Percentiles rank a stretch among this genome's conserved stretches.
phyloP scores from a whole-genome alignment of 2,888 invertebrate species.

The Sminthurinus aureus region DNA sequence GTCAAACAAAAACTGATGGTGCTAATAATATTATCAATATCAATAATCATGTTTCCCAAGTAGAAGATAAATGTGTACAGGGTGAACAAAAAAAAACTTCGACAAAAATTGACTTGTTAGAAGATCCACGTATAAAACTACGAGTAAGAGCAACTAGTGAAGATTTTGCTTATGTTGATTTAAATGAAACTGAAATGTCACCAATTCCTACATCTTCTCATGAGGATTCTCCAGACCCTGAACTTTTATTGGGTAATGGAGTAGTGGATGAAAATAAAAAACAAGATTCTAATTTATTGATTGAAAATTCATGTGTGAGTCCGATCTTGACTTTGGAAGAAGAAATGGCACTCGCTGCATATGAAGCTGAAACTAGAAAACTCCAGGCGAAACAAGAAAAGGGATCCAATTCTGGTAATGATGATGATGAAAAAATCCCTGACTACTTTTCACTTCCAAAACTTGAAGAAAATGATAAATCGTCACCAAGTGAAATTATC shows the following conservation, averaged over 20 bases:
- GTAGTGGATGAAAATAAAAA: neutral
- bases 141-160: neutral
- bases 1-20: slow-evolving; percentile 19
- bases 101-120: neutral
- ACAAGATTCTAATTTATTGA: neutral
- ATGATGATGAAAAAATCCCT: neutral
- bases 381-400: neutral
- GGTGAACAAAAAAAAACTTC: neutral
- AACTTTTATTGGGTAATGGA: neutral
- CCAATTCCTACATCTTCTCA: neutral
- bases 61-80: neutral
- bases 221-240: neutral
- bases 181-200: neutral
- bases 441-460: neutral
- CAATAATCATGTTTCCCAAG: neutral
- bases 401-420: neutral
- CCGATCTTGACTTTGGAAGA: neutral
- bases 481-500: slow-evolving; percentile 17
- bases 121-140: neutral
- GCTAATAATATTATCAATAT: neutral
- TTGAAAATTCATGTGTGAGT: neutral
- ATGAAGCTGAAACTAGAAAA: neutral
- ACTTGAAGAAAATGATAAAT: too few relatives aligned
- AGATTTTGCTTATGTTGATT: slow-evolving; percentile 1
- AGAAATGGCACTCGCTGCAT: neutral